These are phyloP conservation scores for Bombus terrestris DNA, from an alignment of 1,140 invertebrate species.

Conservation along the genomic window DNA sequence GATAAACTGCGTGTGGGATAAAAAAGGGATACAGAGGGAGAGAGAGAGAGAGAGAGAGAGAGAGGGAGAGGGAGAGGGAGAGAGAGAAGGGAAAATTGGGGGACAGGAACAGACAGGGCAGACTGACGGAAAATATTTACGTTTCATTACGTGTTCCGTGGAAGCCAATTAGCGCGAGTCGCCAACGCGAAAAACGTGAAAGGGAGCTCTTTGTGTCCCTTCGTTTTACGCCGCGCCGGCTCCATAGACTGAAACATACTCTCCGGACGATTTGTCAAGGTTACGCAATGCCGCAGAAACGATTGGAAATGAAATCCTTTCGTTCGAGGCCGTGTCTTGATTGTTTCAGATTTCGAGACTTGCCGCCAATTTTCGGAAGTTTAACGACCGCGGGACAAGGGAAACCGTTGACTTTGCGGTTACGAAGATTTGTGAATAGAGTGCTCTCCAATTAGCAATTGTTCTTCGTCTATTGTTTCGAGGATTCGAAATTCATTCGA, in stretches of 20 bases:
- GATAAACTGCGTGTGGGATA: not conserved
- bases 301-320: constrained; percentile 16
- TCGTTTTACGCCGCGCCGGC: not conserved
- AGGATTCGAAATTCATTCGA: not conserved
- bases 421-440: not conserved
- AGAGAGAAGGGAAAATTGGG: not conserved
- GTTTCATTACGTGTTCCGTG: constrained; percentile 36
- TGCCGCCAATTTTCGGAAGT: not conserved
- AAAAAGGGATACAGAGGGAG: not conserved
- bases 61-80: not conserved
- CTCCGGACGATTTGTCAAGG: not conserved
- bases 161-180: constrained; percentile 39
- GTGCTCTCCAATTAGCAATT: not conserved
- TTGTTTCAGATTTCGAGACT: not conserved
- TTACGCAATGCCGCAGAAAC: not conserved
- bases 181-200: constrained; percentile 6
- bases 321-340: not conserved
- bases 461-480: not conserved
- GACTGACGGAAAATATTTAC: constrained; percentile 47
- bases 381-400: not conserved
- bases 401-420: no score
- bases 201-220: constrained; percentile 15
- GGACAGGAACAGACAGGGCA: constrained; percentile 6
- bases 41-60: not conserved
- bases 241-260: not conserved